phyloP scores from a whole-genome alignment of 2,888 invertebrate species.

The Orthonevra nobilis region DNA sequence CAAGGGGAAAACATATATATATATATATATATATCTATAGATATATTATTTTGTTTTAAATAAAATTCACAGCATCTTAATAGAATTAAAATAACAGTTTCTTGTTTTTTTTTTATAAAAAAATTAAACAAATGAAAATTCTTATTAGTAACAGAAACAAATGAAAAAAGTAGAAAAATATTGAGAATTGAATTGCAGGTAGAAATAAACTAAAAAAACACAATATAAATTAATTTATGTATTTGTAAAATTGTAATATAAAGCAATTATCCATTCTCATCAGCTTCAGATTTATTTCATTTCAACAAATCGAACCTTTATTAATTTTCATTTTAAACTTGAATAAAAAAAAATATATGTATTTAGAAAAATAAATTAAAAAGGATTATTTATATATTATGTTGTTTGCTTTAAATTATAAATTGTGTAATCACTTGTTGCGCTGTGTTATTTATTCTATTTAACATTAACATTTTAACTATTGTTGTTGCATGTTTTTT shows the following conservation, averaged over 20 bases:
- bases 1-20: constrained; percentile 37
- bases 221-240: constrained; percentile 23
- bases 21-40: constrained; percentile 22
- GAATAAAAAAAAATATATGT: constrained; percentile 49
- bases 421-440: constrained; percentile 50
- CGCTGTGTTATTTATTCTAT: constrained; percentile 63
- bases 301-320: background rate
- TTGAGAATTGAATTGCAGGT: too few relatives aligned
- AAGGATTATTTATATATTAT: constrained; percentile 41
- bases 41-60: constrained; percentile 39
- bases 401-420: constrained; percentile 44
- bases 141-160: constrained; percentile 42
- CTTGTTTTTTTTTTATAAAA: constrained; percentile 21
- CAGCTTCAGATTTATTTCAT: constrained; percentile 1
- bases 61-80: constrained; percentile 70
- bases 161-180: constrained; percentile 5
- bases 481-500: constrained; percentile 55
- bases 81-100: constrained; percentile 49
- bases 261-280: constrained; percentile 42
- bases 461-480: constrained; percentile 54
- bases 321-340: constrained; percentile 26
- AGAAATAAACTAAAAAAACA: constrained; percentile 11
- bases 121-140: constrained; percentile 39
- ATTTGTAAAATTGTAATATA: constrained; percentile 31
- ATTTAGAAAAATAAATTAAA: constrained; percentile 63